These are phyloP conservation scores for Potamilus streckersoni DNA, from an alignment of 1,140 invertebrate genomes.

Conservation along the genomic window DNA sequence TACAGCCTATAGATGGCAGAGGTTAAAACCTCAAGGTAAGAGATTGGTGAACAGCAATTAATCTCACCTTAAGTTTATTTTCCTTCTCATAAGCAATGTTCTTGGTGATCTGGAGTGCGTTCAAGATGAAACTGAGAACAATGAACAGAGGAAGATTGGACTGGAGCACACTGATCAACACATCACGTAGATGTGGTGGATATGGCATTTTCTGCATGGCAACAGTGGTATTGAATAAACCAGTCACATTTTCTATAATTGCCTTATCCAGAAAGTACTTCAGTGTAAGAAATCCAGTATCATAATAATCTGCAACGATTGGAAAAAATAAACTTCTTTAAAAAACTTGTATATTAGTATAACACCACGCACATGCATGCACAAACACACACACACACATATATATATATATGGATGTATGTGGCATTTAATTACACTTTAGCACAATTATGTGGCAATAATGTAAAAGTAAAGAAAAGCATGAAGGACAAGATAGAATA, in stretches of 20 bases:
- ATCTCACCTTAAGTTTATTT: slow-evolving; percentile 60
- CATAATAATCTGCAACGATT: slow-evolving; percentile 73
- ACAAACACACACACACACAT: too few relatives aligned
- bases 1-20: slow-evolving; percentile 62
- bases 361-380: too few relatives aligned
- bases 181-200: slow-evolving; percentile 55
- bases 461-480: too few relatives aligned
- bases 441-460: slow-evolving; percentile 68
- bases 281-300: slow-evolving; percentile 77
- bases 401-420: slow-evolving; percentile 72
- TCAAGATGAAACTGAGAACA: slow-evolving; percentile 77
- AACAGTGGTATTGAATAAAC: slow-evolving; percentile 32
- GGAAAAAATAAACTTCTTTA: not conserved
- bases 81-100: slow-evolving; percentile 65
- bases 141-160: slow-evolving; percentile 66
- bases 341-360: not conserved
- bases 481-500: too few relatives aligned
- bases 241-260: slow-evolving; percentile 68
- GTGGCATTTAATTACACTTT: slow-evolving; percentile 76
- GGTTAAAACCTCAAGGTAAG: slow-evolving; percentile 56
- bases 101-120: slow-evolving; percentile 55
- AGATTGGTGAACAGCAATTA: not conserved
- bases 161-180: slow-evolving; percentile 39
- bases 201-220: slow-evolving; percentile 68
- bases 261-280: slow-evolving; percentile 75